Percentiles rank a stretch among this genome's conserved stretches.
These are phyloP conservation scores for Poeciliopsis turneri DNA, from an alignment of 2,797 vertebrate genomes.

Conservation along the genomic window DNA sequence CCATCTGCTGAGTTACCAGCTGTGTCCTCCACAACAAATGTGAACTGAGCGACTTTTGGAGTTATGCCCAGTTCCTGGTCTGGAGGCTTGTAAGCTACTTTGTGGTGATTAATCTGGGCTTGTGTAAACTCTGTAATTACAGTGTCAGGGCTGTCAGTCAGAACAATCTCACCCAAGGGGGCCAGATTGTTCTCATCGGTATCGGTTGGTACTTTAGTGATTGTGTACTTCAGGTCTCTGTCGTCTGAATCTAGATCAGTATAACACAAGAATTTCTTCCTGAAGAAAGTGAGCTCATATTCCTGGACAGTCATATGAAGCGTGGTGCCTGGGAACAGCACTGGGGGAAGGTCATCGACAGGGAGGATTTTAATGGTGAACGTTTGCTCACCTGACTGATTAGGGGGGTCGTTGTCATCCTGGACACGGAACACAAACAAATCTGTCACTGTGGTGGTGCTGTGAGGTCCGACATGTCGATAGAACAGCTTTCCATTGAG, in stretches of 20 bases:
- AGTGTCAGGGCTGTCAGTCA: conserved; percentile 81
- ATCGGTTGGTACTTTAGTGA: conserved; percentile 83
- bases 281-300: conserved; percentile 87
- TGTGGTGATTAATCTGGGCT: conserved; percentile 89
- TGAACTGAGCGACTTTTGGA: conserved; percentile 87
- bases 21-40: conserved; percentile 86
- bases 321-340: conserved; percentile 81
- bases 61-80: conserved; percentile 86
- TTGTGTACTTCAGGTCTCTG: conserved; percentile 85
- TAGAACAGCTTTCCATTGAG: conserved; percentile 88
- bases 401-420: conserved; percentile 89
- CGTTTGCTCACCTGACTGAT: conserved; percentile 83
- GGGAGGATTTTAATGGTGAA: conserved; percentile 86
- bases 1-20: conserved; percentile 84
- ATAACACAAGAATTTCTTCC: conserved; percentile 83
- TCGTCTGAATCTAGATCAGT: conserved; percentile 88
- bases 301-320: conserved; percentile 89
- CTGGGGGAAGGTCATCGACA: conserved; percentile 82
- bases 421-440: conserved; percentile 85
- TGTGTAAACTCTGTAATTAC: conserved; percentile 86
- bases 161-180: conserved; percentile 82
- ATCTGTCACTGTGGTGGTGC: conserved; percentile 76
- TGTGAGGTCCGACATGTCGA: conserved; percentile 83
- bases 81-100: conserved; percentile 87
- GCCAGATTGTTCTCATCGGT: conserved; percentile 85